phyloP scores from a whole-genome alignment of 2,888 invertebrate species.

The Heteromyza rotundicornis region DNA sequence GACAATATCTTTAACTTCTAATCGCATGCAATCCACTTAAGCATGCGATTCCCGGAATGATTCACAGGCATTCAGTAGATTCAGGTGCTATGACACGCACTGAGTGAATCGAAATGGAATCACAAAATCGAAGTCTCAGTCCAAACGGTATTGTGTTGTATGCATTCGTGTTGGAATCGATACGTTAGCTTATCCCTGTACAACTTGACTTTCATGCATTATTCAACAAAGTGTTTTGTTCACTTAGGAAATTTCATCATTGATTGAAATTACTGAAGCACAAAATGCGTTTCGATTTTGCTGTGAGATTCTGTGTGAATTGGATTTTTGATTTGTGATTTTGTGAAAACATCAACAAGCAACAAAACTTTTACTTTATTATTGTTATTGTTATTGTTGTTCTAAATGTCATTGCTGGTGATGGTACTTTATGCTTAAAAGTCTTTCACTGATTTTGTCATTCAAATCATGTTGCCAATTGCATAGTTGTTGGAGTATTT shows the following conservation, averaged over 20 bases:
- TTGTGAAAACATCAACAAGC: not conserved
- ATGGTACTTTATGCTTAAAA: no score
- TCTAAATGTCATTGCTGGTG: no score
- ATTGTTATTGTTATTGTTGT: constrained; percentile 1
- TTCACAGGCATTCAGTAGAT: constrained; percentile 4
- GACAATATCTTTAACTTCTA: not conserved
- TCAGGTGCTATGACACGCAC: not conserved
- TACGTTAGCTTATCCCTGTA: not conserved
- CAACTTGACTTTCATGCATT: constrained; percentile 26
- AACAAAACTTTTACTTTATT: constrained; percentile 14
- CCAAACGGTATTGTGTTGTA: not conserved
- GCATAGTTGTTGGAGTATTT: no score
- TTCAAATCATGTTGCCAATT: no score
- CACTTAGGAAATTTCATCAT: constrained; percentile 29
- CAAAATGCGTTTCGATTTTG: constrained; percentile 33
- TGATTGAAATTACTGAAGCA: constrained; percentile 36
- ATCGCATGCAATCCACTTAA: constrained; percentile 23
- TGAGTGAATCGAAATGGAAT: no score
- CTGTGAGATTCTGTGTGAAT: not conserved
- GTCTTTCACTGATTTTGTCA: no score
- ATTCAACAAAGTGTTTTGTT: constrained; percentile 30
- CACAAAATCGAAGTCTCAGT: no score
- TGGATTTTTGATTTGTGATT: not conserved
- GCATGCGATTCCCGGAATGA: constrained; percentile 8
- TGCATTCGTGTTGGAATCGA: not conserved